Evolutionary conservation across 2,113 vertebrate species (phyloP).

Genomic region (Sinocyclocheilus grahami): DNA sequence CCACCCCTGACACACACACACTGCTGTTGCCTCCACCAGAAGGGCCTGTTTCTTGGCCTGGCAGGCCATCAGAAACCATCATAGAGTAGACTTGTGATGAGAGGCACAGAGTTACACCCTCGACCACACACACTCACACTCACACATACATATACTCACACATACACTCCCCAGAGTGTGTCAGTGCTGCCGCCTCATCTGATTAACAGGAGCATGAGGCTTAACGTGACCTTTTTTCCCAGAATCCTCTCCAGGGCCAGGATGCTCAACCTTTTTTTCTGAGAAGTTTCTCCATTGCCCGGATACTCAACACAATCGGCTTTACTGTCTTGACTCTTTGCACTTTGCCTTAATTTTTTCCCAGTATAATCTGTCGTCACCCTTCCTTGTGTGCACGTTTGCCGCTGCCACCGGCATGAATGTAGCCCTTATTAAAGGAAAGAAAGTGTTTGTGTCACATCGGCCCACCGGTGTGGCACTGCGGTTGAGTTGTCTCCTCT

Average conservation of each 20-base stretch:
- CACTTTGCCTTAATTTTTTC: not conserved
- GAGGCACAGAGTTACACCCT: slow-evolving; percentile 52
- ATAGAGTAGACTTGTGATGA: slow-evolving; percentile 55
- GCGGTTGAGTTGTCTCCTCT: slow-evolving; percentile 51
- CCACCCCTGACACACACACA: slow-evolving; percentile 39
- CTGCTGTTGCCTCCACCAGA: slow-evolving; percentile 37
- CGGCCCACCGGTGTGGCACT: slow-evolving; percentile 40
- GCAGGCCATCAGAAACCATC: slow-evolving; percentile 58
- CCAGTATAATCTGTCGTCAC: not conserved
- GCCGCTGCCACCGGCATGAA: slow-evolving; percentile 49
- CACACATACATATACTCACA: slow-evolving; percentile 39
- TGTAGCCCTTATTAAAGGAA: slow-evolving; percentile 57
- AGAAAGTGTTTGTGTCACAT: slow-evolving; percentile 63
- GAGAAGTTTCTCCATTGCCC: slow-evolving; percentile 11
- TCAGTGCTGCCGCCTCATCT: slow-evolving; percentile 47
- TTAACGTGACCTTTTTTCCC: slow-evolving; percentile 47
- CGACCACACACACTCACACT: slow-evolving; percentile 37
- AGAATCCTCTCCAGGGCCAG: slow-evolving; percentile 32
- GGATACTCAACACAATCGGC: slow-evolving; percentile 40
- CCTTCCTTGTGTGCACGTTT: slow-evolving; percentile 36
- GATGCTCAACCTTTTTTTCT: not conserved
- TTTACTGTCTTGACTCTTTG: slow-evolving; percentile 33
- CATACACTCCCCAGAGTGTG: slow-evolving; percentile 43
- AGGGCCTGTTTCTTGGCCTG: slow-evolving; percentile 39
- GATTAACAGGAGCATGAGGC: slow-evolving; percentile 53